These are phyloP conservation scores for Macropodus opercularis DNA, from an alignment of 2,797 vertebrate species.

Conservation along the genomic window DNA sequence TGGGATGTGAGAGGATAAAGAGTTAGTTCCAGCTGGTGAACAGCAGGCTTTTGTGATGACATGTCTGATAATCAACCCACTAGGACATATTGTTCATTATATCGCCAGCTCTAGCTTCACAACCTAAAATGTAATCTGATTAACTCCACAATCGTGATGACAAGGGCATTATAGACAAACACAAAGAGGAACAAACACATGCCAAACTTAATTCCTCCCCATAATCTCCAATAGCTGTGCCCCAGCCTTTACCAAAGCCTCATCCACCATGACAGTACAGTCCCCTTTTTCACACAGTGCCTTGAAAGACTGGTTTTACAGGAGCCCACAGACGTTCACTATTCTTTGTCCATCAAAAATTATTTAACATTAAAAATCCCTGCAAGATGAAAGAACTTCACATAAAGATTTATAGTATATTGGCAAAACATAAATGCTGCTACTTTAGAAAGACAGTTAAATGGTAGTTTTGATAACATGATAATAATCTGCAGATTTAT, in stretches of 20 bases:
- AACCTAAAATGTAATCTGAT: conserved; percentile 76
- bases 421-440: not conserved
- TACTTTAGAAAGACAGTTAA: not conserved
- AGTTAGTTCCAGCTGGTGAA: conserved; percentile 58
- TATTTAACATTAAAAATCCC: not conserved
- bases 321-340: not conserved
- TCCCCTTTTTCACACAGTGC: conserved; percentile 9
- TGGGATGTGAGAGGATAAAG: conserved; percentile 56
- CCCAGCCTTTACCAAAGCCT: conserved; percentile 21
- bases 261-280: not conserved
- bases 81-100: conserved; percentile 61
- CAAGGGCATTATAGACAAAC: conserved; percentile 68
- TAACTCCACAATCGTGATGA: conserved; percentile 63
- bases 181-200: conserved; percentile 51
- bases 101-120: conserved; percentile 58
- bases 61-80: conserved; percentile 54
- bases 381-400: not conserved
- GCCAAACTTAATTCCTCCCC: conserved; percentile 57
- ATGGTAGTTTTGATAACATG: not conserved
- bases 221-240: conserved; percentile 58
- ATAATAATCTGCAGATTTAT: not conserved
- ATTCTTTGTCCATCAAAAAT: not conserved
- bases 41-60: conserved; percentile 60
- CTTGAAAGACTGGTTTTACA: conserved; percentile 2
- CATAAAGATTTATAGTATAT: not conserved